Evolutionary conservation across 2,888 invertebrate species (phyloP), one percentile per base, ranked within the genome.

Genomic region (Lagria hirta): DNA sequence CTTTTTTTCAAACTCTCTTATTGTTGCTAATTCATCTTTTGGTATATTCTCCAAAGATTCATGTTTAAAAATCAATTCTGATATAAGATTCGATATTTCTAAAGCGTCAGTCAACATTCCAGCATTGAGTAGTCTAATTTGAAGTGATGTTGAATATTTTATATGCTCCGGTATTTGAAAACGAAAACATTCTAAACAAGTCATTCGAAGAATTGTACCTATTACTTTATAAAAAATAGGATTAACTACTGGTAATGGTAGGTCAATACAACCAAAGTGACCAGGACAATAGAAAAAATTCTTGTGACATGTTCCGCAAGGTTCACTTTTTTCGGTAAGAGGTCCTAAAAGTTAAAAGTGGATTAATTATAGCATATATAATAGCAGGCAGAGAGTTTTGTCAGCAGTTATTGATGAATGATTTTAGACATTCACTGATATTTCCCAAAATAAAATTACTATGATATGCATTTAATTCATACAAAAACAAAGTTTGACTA

Each of bases 261-360:
- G 74, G 53, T 88, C 87, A 49, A 99, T 94, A 65, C 96, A 92
- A 0, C 98, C 98, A 70, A 93, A 85, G 72, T 99, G 99, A 0
- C 99, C 99, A 0, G 87, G 82, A 65, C 97, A 97, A 49, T 79
- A 74, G 4, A 77, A 65, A 26, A 80, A 66, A 10, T 76, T 77
- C 52, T 81, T 78, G 5, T 79, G 77, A 64, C 97, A 98, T 4
- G 94, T 95, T 2, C 73, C 73, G 68, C 97, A 98, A 0, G 81
- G 75, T 47, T 89, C 88, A 57, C 75, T 71, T 29, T 77, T 71
- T 7, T 82, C 81, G 47, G 78, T 78, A 20, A 76, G 64, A 2
- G 85, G 84, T 4, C 83, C 78, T 75, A 51, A 13, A 53, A 20
- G 4, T 18, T 7, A 12, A 20, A 15, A 32, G 10, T 21, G 21